A percentile compares a stretch with the other conserved stretches of the same genome.
Evolutionary conservation across 2,888 invertebrate genomes (phyloP).

Genomic region (Ormyrus rosae): DNA sequence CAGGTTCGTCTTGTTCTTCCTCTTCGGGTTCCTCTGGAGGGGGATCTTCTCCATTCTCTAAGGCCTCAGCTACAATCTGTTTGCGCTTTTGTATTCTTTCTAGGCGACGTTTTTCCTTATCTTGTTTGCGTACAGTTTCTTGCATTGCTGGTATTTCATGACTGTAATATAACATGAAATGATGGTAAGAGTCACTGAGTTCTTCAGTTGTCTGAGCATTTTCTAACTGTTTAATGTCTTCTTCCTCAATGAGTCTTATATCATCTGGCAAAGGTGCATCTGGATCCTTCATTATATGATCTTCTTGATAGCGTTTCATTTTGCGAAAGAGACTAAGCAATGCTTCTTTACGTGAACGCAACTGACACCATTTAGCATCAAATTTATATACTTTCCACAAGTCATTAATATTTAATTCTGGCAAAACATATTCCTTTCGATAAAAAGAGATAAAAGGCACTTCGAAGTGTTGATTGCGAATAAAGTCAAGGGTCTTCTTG

Average conservation of each 20-base stretch:
- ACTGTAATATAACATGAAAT: slow-evolving; percentile 95
- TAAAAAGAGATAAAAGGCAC: slow-evolving; percentile 99
- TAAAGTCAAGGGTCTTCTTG: slow-evolving; percentile 94
- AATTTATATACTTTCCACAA: slow-evolving; percentile 98
- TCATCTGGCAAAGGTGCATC: slow-evolving; percentile 87
- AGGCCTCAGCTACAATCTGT: slow-evolving; percentile 80
- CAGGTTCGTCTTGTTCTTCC: slow-evolving; percentile 76
- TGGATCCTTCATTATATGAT: slow-evolving; percentile 81
- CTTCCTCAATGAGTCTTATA: slow-evolving; percentile 88
- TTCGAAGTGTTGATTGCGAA: slow-evolving; percentile 95
- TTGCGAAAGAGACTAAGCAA: slow-evolving; percentile 89
- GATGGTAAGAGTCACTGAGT: slow-evolving; percentile 93
- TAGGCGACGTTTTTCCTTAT: slow-evolving; percentile 80
- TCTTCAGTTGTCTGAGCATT: slow-evolving; percentile 92
- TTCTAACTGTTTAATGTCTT: slow-evolving; percentile 88
- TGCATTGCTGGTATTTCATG: slow-evolving; percentile 91
- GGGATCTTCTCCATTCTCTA: slow-evolving; percentile 81
- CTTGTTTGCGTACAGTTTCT: slow-evolving; percentile 82
- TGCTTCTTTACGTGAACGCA: slow-evolving; percentile 90
- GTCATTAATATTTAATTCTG: slow-evolving; percentile 95
- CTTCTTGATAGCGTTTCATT: slow-evolving; percentile 94
- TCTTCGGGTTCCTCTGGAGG: slow-evolving; percentile 80
- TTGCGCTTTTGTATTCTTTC: slow-evolving; percentile 76
- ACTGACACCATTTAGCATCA: slow-evolving; percentile 96
- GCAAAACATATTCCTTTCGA: slow-evolving; percentile 97